Evolutionary conservation across 2,113 vertebrate species (phyloP), one percentile per base, ranked within the genome.

Genomic region (Coptodon rendalli): DNA sequence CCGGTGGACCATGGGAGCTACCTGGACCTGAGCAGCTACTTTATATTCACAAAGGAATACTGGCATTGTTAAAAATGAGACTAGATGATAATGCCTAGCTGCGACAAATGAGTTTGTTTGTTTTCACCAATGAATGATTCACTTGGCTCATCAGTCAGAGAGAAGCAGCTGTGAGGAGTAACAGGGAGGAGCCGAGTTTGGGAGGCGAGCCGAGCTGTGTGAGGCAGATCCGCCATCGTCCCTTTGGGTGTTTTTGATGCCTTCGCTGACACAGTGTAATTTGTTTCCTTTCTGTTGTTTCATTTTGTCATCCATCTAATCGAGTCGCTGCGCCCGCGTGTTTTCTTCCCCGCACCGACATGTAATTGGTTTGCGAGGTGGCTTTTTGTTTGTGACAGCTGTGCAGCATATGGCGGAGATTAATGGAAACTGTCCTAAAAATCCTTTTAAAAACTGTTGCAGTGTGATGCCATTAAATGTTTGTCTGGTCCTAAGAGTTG

Each of bases 221-320:
- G 81, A 91, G 85, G 84, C 81, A 27, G 61, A 57, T 36, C 86
- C 79, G 4, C 76, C 45, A 16, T 82, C 73, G 9, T 90, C 86
- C 91, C 90, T 89, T 66, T 88, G 91, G 92, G 88, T 86, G 85
- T 85, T 90, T 91, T 91, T 87, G 87, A 92, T 78, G 73, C 45
- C 53, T 43, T 45, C 40, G 56, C 89, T 89, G 88, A 95, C 89
- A 93, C 89, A 27, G 80, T 89, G 87, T 86, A 89, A 95, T 95
- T 94, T 91, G 89, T 94, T 94, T 92, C 81, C 83, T 90, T 85
- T 91, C 86, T 84, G 91, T 92, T 89, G 88, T 93, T 94, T 93
- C 91, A 89, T 94, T 94, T 91, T 95, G 92, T 91, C 89, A 90
- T 89, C 90, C 93, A 87, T 91, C 87, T 93, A 91, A 94, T 93